Percentiles rank a stretch among this genome's conserved stretches.
Evolutionary conservation across 2,888 invertebrate genomes (phyloP).

Genomic region (Luperina nickerlii): DNA sequence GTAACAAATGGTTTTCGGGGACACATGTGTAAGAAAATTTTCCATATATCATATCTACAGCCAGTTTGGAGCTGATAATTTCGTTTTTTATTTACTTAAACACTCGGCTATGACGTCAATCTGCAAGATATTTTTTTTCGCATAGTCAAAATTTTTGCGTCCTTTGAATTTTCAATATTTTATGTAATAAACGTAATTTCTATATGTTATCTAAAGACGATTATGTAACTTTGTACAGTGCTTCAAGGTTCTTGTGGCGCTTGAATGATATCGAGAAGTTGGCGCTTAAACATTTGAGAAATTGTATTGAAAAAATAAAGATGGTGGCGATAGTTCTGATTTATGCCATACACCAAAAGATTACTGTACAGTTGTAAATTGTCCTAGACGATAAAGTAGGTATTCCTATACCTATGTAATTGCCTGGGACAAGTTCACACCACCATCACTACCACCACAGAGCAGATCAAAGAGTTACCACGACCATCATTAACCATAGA

Average conservation of each 20-base stretch:
- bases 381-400: not conserved
- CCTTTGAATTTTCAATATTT: constrained; percentile 12
- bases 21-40: constrained; percentile 68
- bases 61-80: constrained; percentile 10
- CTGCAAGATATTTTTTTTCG: constrained; percentile 7
- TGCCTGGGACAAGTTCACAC: not conserved
- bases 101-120: constrained; percentile 20
- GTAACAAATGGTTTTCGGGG: constrained; percentile 63
- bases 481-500: not conserved
- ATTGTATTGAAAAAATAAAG: not conserved
- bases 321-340: not conserved
- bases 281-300: not conserved
- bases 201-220: not conserved
- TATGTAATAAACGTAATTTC: not conserved
- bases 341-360: not conserved
- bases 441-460: no score
- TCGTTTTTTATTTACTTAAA: constrained; percentile 26
- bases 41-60: constrained; percentile 45
- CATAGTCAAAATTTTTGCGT: not conserved
- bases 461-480: not conserved
- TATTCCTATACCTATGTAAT: not conserved
- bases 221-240: not conserved
- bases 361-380: not conserved
- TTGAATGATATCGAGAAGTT: not conserved
- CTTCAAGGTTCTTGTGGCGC: not conserved